Evolutionary conservation across 2,113 vertebrate species (phyloP), one percentile per base, ranked within the genome.

Genomic region (Steatornis caripensis): DNA sequence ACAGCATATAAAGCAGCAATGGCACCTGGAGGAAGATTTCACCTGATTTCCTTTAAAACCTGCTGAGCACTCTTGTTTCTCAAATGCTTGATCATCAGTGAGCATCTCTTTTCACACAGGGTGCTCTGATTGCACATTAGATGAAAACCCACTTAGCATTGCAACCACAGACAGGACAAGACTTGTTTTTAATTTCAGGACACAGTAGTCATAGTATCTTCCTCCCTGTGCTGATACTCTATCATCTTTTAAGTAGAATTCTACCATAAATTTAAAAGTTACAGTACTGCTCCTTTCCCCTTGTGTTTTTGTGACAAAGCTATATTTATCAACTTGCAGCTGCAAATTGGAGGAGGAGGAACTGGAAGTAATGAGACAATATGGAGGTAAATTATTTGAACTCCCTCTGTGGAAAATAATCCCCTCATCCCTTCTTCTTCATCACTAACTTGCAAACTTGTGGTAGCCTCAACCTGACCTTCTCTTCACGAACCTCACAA

Each of bases 91-190:
- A 76, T 93, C 84, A 74, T 74, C 93, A 93, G 29, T 0, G 2
- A 93, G 57, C 57, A 26, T 15, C 61, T 80, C 37, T 72, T 39
- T 64, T 58, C 95, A 70, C 62, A 62, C n/a, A 49, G 66, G 61
- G n/a, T 34, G 62, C 49, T 92, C 58, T 93, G 95, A 88, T 62
- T 87, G 62, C 66, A 80, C 23, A 19, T 68, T 11, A 93, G 87
- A 66, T 70, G 78, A 83, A 87, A 96, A 57, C 34, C 34, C 82
- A 77, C 66, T 88, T 17, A 76, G 82, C n/a, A 58, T 11, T 72
- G 66, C 65, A 94, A 22, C 81, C 26, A 26, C 74, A 58, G 57
- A 43, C 55, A 87, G 66, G 57, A 37, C 45, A 83, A 45, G 53
- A 10, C 45, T 68, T 57, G n/a, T 48, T 82, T 94, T 88, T 74